Percentiles rank a stretch among this genome's conserved stretches.
Conservation (phyloP, 2,113 vertebrate species). For the Butastur rufipennis region DNA sequence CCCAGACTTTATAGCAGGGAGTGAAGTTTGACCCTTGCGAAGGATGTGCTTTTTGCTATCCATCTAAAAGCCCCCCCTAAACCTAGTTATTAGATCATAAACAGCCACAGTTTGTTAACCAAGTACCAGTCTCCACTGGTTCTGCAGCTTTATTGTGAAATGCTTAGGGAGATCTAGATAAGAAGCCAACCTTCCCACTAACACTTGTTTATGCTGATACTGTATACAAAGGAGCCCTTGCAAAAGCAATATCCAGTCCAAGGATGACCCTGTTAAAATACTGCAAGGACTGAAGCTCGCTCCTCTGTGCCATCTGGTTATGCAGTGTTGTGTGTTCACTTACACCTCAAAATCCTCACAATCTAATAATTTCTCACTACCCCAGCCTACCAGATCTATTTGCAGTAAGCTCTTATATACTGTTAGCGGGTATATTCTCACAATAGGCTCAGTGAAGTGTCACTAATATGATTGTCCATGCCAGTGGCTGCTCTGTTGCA, state of each 20-base stretch:
- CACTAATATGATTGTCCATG: slow-evolving; percentile 51
- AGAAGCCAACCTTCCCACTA: background rate
- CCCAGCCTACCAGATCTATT: background rate
- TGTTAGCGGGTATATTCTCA: background rate
- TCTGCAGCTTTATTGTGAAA: slow-evolving; percentile 37
- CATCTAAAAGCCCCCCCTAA: background rate
- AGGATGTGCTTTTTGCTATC: background rate
- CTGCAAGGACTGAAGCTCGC: background rate
- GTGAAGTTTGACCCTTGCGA: background rate
- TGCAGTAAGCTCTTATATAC: slow-evolving; percentile 17
- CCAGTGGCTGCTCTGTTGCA: slow-evolving; percentile 58
- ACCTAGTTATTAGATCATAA: slow-evolving; percentile 4
- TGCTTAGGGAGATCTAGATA: slow-evolving; percentile 18
- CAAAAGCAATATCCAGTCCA: background rate
- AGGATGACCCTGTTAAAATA: background rate
- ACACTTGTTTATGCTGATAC: background rate
- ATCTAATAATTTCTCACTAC: background rate
- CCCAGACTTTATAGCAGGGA: background rate
- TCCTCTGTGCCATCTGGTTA: background rate
- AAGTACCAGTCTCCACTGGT: background rate
- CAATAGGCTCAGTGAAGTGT: slow-evolving; percentile 36
- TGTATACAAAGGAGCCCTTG: background rate
- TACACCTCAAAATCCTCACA: background rate
- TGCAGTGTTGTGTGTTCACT: background rate
- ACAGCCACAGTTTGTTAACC: background rate